Evolutionary conservation across 2,888 invertebrate species (phyloP).

Genomic region (Microctonus hyperodae): DNA sequence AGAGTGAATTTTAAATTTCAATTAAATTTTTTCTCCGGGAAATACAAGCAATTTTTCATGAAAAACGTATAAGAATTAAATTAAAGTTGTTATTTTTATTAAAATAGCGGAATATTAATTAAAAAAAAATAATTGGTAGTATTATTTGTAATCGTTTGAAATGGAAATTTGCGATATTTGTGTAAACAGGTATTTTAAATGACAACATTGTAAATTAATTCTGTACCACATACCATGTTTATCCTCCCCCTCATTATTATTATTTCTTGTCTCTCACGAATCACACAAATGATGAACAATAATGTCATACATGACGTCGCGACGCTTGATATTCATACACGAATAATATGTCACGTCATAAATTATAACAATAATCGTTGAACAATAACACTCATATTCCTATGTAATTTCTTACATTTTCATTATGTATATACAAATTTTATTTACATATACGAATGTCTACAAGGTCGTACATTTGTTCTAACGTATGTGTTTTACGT

Average conservation of each 20-base stretch:
- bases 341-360: conserved; percentile 33
- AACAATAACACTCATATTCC: conserved; percentile 30
- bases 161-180: background rate
- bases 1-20: too few relatives aligned
- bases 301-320: conserved; percentile 11
- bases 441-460: background rate
- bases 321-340: background rate
- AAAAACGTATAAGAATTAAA: too few relatives aligned
- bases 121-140: too few relatives aligned
- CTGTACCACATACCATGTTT: background rate
- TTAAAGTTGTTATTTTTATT: too few relatives aligned
- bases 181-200: background rate
- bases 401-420: background rate
- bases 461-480: conserved; percentile 25
- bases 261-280: background rate
- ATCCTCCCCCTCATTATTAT: conserved; percentile 5
- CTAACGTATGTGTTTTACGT: background rate
- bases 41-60: too few relatives aligned
- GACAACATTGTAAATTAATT: background rate
- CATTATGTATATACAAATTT: background rate
- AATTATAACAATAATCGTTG: conserved; percentile 39
- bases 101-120: too few relatives aligned
- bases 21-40: too few relatives aligned
- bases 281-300: background rate
- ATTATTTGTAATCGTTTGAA: background rate